These are phyloP conservation scores for Frankliniella intonsa DNA, from an alignment of 2,888 invertebrate species.

Conservation along the genomic window DNA sequence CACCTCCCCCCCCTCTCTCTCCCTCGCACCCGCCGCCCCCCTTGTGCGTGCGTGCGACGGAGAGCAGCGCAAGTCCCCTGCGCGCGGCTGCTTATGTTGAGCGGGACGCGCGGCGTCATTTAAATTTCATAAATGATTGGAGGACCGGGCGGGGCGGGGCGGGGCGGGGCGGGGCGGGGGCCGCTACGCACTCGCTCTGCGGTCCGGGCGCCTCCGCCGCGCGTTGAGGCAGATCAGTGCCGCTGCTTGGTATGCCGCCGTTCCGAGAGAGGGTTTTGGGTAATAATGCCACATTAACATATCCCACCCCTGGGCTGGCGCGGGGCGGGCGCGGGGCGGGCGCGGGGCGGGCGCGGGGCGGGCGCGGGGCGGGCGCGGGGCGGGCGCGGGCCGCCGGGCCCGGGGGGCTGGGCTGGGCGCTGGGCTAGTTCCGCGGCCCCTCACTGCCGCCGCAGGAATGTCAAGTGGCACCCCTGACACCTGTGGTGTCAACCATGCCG, in stretches of 20 bases:
- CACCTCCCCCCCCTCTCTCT: too few species aligned
- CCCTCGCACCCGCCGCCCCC: too few species aligned
- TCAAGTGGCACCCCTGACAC: too few species aligned
- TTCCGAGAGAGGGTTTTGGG: conserved; percentile 20
- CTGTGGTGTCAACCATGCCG: too few species aligned
- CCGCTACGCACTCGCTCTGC: conserved; percentile 36
- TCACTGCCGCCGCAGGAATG: too few species aligned
- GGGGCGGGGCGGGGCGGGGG: conserved; percentile 39
- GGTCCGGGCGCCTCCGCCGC: conserved; percentile 36
- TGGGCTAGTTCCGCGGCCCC: too few species aligned
- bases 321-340: conserved; percentile 42
- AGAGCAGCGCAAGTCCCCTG: conserved; percentile 27
- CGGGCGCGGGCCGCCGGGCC: conserved; percentile 36
- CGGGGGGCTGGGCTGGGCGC: conserved; percentile 35
- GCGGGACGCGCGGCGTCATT: conserved; percentile 34
- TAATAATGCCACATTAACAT: conserved; percentile 23
- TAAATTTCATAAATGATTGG: conserved; percentile 29
- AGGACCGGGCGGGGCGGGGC: conserved; percentile 38
- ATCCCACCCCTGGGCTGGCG: conserved; percentile 39
- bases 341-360: conserved; percentile 41
- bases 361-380: conserved; percentile 31
- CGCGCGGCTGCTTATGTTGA: conserved; percentile 27
- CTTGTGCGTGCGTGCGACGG: conserved; percentile 28
- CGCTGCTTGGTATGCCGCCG: conserved; percentile 20
- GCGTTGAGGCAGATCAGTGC: conserved; percentile 38